Evolutionary conservation across 2,888 invertebrate genomes (phyloP).

Genomic region (Yponomeuta sedellus): DNA sequence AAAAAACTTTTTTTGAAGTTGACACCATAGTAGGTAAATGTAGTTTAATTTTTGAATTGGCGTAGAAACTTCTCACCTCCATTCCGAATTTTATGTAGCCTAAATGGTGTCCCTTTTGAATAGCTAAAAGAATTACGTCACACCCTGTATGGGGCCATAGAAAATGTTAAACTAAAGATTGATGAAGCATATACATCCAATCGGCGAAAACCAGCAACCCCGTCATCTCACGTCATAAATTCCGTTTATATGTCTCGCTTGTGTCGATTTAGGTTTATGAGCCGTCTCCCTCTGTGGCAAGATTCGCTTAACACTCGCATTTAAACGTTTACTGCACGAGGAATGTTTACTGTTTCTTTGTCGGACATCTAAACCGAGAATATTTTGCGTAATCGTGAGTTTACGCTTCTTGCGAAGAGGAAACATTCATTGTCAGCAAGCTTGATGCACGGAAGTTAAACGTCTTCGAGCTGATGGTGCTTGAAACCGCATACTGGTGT

Average conservation of each 20-base stretch:
- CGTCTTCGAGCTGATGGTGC: too few relatives aligned
- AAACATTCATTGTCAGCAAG: not conserved
- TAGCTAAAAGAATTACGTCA: too few relatives aligned
- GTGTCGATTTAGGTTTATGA: conserved; percentile 21
- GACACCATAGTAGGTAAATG: too few relatives aligned
- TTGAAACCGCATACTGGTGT: too few relatives aligned
- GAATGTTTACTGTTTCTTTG: not conserved
- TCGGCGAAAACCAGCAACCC: conserved; percentile 36
- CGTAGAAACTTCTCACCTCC: too few relatives aligned
- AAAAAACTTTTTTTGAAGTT: too few relatives aligned
- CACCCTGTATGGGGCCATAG: too few relatives aligned
- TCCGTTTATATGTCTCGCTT: conserved; percentile 35
- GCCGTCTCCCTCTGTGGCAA: not conserved
- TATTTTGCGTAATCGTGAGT: not conserved
- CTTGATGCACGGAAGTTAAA: too few relatives aligned
- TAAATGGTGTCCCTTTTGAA: too few relatives aligned
- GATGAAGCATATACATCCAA: not conserved
- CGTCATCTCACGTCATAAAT: conserved; percentile 47
- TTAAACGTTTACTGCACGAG: not conserved
- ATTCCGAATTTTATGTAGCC: too few relatives aligned
- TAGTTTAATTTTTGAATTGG: too few relatives aligned
- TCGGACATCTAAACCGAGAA: not conserved
- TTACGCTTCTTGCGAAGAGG: not conserved
- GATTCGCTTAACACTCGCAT: not conserved
- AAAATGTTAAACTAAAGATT: too few relatives aligned